Base-by-base conservation (phyloP, 2,797 vertebrate genomes). In the Dendrocincla tyrannina region DNA sequence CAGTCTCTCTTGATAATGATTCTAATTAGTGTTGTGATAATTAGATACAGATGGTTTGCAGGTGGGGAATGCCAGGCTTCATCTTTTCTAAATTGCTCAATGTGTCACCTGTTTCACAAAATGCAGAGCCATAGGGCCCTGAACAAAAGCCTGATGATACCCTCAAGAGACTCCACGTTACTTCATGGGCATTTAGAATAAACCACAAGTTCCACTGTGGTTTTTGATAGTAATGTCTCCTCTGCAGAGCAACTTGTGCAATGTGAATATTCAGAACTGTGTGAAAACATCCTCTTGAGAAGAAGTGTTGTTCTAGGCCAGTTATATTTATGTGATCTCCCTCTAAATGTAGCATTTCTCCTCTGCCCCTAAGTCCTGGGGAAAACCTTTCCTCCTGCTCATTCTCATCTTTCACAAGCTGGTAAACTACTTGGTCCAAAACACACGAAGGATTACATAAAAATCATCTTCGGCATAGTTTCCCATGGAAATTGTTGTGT, bases 1-100 rank as follows among this genome's bases (percentile, higher is more conserved):
- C 66, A 44, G 1, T 56, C 6, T 81, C 63, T 87, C 77, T 74
- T 89, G 88, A 78, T 94, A 90, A 91, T 78, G 56, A 85, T 88
- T 82, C 82, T 88, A 75, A 93, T 95, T 92, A 82, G 44, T 92
- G 80, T 62, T 78, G 49, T 80, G 86, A 70, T 93, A 89, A 89
- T 64, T 74, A 92, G 66, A 67, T 91, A 56, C 56, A 76, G 92
- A 76, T 66, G 68, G 67, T 39, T 89, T 90, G 63, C 68, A 86
- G 78, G 74, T 72, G 73, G 84, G 37, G 53, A 59, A 66, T 77
- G 78, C 77, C 56, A 88, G 33, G 37, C n/a, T 69, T 59, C 14
- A 13, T 85, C 67, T 83, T 91, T 73, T 83, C 12, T 79, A n/a
- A 77, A 37, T 74, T 69, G 42, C 33, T 63, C 13, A 24, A 10